Evolutionary conservation across 2,113 vertebrate species (phyloP).

Genomic region (Mustela lutreola): DNA sequence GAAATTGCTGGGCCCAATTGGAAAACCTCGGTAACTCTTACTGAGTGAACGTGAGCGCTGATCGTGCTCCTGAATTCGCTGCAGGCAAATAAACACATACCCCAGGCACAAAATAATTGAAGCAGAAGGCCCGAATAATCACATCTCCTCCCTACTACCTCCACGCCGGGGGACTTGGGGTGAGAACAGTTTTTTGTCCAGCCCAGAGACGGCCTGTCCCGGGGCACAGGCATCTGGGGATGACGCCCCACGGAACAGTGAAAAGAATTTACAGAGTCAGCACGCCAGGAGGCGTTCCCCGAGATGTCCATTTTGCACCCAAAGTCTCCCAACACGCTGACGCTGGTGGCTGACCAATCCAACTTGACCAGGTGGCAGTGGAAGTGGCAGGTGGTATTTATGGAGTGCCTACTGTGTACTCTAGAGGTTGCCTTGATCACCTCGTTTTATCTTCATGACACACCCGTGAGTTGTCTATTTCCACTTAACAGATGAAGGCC

Average conservation of each 20-base stretch:
- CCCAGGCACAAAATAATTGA: constrained; percentile 13
- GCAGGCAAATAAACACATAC: constrained; percentile 33
- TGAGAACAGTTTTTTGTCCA: neutral
- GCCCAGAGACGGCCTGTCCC: neutral
- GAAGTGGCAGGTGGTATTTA: accelerated
- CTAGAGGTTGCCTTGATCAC: accelerated
- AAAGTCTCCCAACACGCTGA: neutral
- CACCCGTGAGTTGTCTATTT: accelerated
- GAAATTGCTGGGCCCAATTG: neutral
- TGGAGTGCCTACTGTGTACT: accelerated
- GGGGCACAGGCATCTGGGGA: neutral
- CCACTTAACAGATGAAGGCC: neutral
- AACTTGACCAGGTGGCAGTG: accelerated
- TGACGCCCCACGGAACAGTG: accelerated
- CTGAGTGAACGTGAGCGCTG: accelerated
- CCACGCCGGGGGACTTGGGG: neutral
- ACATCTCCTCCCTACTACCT: neutral
- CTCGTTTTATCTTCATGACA: neutral
- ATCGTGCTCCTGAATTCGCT: neutral
- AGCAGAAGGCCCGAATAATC: neutral
- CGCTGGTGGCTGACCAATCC: no score
- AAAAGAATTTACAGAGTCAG: no score
- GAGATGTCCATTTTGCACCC: accelerated
- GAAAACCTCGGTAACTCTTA: neutral
- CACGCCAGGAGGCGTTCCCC: accelerated